These are phyloP conservation scores for Candidula unifasciata DNA, from an alignment of 2,888 invertebrate species.

Conservation along the genomic window DNA sequence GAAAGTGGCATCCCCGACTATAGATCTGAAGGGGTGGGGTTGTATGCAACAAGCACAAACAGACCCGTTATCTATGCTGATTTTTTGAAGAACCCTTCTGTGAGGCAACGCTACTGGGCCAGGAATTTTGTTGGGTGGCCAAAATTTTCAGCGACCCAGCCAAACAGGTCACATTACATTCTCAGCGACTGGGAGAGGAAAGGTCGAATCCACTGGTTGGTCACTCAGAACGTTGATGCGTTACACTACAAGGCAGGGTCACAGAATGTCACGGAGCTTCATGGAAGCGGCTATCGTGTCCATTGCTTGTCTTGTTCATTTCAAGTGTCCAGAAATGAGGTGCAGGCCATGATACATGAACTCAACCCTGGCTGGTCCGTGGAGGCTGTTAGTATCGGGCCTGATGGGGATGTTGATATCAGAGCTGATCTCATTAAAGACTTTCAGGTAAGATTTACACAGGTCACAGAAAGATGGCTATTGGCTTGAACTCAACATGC, in stretches of 20 bases:
- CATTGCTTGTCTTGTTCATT: constrained; percentile 82
- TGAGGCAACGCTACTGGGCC: constrained; percentile 93
- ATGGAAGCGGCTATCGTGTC: constrained; percentile 84
- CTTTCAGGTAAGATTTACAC: too few species aligned
- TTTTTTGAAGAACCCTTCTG: constrained; percentile 81
- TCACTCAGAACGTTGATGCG: constrained; percentile 98
- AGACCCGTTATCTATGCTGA: constrained; percentile 92
- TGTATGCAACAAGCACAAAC: constrained; percentile 90
- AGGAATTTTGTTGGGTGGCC: constrained; percentile 95
- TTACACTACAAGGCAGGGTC: constrained; percentile 94
- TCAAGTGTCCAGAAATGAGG: constrained; percentile 82
- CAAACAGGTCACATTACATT: constrained; percentile 87
- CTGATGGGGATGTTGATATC: too few species aligned
- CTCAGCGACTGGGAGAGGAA: constrained; percentile 86
- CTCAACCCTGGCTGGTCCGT: too few species aligned
- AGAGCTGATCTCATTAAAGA: too few species aligned
- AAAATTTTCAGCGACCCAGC: constrained; percentile 85
- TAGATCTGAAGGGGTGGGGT: constrained; percentile 92
- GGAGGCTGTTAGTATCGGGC: too few species aligned
- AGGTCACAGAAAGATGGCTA: too few species aligned
- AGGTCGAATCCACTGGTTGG: constrained; percentile 83
- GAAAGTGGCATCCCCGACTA: constrained; percentile 87
- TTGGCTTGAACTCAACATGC: too few species aligned
- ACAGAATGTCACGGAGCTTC: constrained; percentile 88
- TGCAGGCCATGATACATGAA: constrained; percentile 82